Percentiles rank a stretch among this genome's conserved stretches.
Evolutionary conservation across 1,140 invertebrate species (phyloP).

Genomic region (Drosophila bifasciata): DNA sequence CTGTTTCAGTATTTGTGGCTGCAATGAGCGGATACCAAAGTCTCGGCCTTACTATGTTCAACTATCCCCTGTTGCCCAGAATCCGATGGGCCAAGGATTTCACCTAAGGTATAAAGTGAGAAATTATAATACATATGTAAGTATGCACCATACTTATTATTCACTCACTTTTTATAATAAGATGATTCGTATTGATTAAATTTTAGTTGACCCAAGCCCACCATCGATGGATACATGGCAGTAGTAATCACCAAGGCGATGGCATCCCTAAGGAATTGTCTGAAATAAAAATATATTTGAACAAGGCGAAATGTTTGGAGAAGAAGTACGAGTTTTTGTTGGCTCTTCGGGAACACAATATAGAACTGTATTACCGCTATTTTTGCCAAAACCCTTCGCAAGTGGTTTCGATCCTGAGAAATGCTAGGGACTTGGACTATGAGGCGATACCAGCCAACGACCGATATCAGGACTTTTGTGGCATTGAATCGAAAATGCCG

Average conservation of each 20-base stretch:
- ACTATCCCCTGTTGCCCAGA: not conserved
- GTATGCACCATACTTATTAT: no score
- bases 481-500: no score
- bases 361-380: conserved; percentile 18
- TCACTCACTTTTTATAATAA: no score
- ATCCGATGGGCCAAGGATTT: not conserved
- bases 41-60: not conserved
- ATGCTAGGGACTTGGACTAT: not conserved
- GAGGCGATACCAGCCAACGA: no score
- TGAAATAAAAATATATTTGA: not conserved
- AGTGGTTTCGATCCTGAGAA: conserved; percentile 5
- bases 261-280: not conserved
- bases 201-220: no score
- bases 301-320: not conserved
- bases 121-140: no score
- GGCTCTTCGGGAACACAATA: not conserved
- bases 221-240: not conserved
- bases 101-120: conserved; percentile 5
- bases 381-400: conserved; percentile 2
- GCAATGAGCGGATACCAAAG: conserved; percentile 3
- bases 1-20: conserved; percentile 1
- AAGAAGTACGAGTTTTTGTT: conserved; percentile 16
- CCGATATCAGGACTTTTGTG: no score
- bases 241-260: not conserved
- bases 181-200: no score